phyloP scores from a whole-genome alignment of 2,113 vertebrate species.

The Phyllostomus discolor region DNA sequence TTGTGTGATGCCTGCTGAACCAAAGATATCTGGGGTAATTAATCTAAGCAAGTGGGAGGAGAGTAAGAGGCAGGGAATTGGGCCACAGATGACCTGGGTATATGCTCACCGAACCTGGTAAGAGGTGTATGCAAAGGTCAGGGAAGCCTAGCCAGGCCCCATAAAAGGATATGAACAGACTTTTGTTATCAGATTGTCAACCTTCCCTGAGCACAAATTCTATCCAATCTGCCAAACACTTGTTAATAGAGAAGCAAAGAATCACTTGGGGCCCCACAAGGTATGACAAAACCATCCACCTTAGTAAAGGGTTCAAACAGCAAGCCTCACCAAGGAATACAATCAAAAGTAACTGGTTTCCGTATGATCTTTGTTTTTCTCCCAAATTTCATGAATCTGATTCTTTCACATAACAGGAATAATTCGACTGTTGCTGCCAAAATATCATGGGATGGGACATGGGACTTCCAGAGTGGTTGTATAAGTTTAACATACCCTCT shows the following conservation, averaged over 20 bases:
- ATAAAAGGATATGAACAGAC: neutral
- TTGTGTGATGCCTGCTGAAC: neutral
- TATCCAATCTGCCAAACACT: neutral
- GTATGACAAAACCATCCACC: neutral
- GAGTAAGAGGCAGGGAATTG: neutral
- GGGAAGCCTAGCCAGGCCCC: neutral
- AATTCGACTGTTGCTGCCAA: neutral
- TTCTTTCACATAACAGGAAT: neutral
- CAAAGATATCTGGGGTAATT: neutral
- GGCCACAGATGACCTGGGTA: neutral
- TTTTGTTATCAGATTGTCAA: conserved; percentile 11
- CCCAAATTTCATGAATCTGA: neutral
- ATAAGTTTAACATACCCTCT: neutral
- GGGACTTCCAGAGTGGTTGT: neutral
- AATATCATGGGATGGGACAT: neutral
- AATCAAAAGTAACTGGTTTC: neutral
- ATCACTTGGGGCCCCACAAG: neutral
- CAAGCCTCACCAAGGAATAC: neutral
- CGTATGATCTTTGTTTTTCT: neutral
- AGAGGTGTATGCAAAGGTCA: neutral
- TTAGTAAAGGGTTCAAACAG: neutral
- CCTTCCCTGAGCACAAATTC: neutral
- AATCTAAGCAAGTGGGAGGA: neutral
- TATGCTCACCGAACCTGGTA: neutral
- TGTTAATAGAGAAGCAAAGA: neutral